A percentile compares a stretch with the other conserved stretches of the same genome.
phyloP scores from a whole-genome alignment of 2,113 vertebrate species.

The Oryzias woworae region DNA sequence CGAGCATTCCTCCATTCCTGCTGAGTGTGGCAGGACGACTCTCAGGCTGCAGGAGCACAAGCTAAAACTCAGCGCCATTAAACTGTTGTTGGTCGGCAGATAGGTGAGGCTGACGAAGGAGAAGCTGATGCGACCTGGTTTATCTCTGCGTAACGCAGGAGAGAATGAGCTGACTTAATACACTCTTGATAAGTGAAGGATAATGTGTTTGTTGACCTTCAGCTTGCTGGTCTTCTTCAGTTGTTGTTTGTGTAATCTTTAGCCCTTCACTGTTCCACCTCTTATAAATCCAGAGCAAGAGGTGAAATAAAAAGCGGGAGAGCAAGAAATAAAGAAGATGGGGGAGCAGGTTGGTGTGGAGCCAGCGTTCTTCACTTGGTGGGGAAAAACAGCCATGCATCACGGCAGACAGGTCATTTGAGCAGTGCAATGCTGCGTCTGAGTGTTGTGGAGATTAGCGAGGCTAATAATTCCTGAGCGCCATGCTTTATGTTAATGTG shows the following conservation, averaged over 20 bases:
- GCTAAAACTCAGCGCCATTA: slow-evolving; percentile 14
- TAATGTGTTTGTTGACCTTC: slow-evolving; percentile 48
- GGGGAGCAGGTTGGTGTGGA: background rate
- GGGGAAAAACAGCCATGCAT: slow-evolving; percentile 38
- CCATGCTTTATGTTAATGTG: slow-evolving; percentile 51
- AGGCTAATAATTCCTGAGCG: slow-evolving; percentile 41
- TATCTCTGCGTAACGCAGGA: slow-evolving; percentile 8
- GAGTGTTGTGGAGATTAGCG: slow-evolving; percentile 48
- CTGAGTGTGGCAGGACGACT: background rate
- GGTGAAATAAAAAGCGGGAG: slow-evolving; percentile 14
- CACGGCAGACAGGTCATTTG: slow-evolving; percentile 43
- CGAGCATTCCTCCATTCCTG: background rate
- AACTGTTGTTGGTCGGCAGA: slow-evolving; percentile 5
- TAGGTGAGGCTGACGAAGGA: slow-evolving; percentile 9
- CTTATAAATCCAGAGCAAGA: slow-evolving; percentile 27
- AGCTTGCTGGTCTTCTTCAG: slow-evolving; percentile 9
- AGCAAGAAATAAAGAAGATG: slow-evolving; percentile 24
- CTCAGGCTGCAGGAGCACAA: background rate
- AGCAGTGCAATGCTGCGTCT: slow-evolving; percentile 43
- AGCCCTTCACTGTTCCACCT: slow-evolving; percentile 12
- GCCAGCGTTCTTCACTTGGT: slow-evolving; percentile 15
- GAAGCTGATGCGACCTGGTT: slow-evolving; percentile 1
- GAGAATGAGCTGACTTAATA: slow-evolving; percentile 11
- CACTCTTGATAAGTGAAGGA: slow-evolving; percentile 28
- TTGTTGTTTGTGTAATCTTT: slow-evolving; percentile 33